phyloP scores from a whole-genome alignment of 2,797 vertebrate species.

The Sorex maritimensis region DNA sequence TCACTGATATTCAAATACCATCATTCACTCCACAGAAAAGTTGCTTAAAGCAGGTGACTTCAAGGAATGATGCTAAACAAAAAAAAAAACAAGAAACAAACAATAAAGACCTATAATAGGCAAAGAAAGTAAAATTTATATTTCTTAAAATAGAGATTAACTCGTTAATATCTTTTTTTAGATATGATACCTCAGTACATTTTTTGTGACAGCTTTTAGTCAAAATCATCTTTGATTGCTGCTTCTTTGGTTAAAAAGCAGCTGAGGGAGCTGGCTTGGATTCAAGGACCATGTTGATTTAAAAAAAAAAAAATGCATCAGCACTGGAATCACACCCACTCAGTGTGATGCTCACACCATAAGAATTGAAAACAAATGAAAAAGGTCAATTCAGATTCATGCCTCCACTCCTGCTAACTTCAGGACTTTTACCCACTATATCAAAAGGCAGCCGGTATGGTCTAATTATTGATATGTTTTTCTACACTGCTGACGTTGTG shows the following conservation, averaged over 20 bases:
- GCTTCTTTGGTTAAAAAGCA: conserved; percentile 72
- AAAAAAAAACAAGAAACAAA: background rate
- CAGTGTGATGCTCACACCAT: background rate
- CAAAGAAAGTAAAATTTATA: conserved; percentile 77
- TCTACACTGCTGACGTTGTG: background rate
- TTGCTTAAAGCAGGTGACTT: conserved; percentile 41
- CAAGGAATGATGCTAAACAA: conserved; percentile 18
- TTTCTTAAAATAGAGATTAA: conserved; percentile 81
- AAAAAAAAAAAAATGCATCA: background rate
- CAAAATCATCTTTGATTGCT: conserved; percentile 70
- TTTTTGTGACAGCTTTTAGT: conserved; percentile 79
- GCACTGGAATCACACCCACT: background rate
- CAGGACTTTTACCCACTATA: background rate
- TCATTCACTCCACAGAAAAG: conserved; percentile 65
- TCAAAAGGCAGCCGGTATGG: background rate
- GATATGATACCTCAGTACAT: conserved; percentile 74
- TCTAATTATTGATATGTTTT: background rate
- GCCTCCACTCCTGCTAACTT: background rate
- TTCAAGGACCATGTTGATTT: conserved; percentile 63
- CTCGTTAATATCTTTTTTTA: conserved; percentile 76
- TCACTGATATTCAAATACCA: conserved; percentile 32
- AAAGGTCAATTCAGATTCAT: background rate
- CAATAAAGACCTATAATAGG: conserved; percentile 32
- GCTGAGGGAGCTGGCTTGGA: conserved; percentile 76
- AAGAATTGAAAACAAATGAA: background rate